These are phyloP conservation scores for Rousettus leschenaultii DNA, from an alignment of 2,113 vertebrate species.

Conservation along the genomic window DNA sequence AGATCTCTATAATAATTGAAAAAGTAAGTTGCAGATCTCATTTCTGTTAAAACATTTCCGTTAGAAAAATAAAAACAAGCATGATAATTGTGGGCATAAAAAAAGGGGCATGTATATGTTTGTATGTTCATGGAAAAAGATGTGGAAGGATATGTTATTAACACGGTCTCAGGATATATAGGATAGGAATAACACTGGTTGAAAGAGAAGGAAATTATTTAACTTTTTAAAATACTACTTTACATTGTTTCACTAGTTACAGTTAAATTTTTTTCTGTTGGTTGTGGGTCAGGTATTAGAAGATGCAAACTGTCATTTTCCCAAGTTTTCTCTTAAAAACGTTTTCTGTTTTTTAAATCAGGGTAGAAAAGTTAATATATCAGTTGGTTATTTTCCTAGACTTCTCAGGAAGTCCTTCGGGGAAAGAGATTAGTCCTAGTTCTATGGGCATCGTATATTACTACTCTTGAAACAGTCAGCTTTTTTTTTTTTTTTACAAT, in stretches of 20 bases:
- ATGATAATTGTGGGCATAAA: not conserved
- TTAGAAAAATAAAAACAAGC: not conserved
- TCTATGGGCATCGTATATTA: not conserved
- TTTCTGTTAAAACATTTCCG: not conserved
- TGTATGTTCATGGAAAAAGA: not conserved
- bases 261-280: not conserved
- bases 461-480: not conserved
- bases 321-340: not conserved
- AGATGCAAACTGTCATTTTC: not conserved
- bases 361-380: not conserved
- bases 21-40: not conserved
- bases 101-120: not conserved
- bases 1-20: not conserved
- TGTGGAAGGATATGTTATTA: not conserved
- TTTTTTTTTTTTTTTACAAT: constrained; percentile 3
- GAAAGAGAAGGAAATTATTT: not conserved
- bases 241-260: not conserved
- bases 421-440: not conserved
- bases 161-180: not conserved
- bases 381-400: not conserved
- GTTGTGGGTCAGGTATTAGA: not conserved
- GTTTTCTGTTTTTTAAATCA: not conserved
- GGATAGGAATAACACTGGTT: not conserved
- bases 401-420: not conserved
- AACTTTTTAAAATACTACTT: not conserved